Evolutionary conservation across 2,113 vertebrate species (phyloP).

Genomic region (Enhydra lutris): DNA sequence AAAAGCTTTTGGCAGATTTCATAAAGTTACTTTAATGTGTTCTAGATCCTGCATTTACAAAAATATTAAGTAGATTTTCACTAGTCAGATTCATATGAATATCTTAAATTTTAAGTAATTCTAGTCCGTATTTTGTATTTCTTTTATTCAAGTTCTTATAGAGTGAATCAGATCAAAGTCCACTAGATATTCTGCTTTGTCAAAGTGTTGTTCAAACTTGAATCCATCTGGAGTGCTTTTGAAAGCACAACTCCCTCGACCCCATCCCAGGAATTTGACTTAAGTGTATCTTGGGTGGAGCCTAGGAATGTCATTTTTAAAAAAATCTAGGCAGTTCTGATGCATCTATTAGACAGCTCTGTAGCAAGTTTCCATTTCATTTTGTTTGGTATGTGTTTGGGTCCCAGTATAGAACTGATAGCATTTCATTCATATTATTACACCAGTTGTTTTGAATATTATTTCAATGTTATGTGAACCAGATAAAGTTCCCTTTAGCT

Average conservation of each 20-base stretch:
- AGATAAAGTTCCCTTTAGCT: not conserved
- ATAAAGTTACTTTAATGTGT: not conserved
- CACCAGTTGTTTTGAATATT: not conserved
- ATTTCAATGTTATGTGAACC: not conserved
- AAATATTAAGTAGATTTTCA: not conserved
- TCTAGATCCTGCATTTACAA: not conserved
- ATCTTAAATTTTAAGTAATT: not conserved
- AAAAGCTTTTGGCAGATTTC: not conserved
- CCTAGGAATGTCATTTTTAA: not conserved
- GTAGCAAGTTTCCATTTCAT: not conserved
- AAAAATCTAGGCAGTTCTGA: not conserved
- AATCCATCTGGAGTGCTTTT: not conserved
- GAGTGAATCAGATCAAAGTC: not conserved
- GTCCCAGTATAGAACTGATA: not conserved
- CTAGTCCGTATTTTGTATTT: not conserved
- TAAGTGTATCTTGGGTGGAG: not conserved
- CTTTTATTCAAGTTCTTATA: conserved; percentile 10
- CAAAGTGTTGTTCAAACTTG: not conserved
- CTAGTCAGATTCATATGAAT: not conserved
- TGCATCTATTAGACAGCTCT: not conserved
- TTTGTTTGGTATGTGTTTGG: not conserved
- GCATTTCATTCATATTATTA: not conserved
- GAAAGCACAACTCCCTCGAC: not conserved
- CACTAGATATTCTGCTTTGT: not conserved
- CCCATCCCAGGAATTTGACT: not conserved